A percentile compares a stretch with the other conserved stretches of the same genome.
These are phyloP conservation scores for Sylvicola fuscatus DNA, from an alignment of 2,888 invertebrate species.

Conservation along the genomic window DNA sequence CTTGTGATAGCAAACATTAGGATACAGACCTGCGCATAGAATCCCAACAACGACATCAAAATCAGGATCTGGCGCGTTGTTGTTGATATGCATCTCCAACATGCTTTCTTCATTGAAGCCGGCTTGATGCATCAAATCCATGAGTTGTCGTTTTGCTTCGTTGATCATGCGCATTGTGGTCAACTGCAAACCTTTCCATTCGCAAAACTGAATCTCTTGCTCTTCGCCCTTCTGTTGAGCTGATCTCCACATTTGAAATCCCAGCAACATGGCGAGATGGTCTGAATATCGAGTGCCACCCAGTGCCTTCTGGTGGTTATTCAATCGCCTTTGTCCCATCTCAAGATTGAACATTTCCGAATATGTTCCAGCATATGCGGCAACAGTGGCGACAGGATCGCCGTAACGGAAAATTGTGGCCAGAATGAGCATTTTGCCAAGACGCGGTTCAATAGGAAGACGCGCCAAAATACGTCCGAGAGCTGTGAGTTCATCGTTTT, in stretches of 20 bases:
- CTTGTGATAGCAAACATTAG: conserved; percentile 89
- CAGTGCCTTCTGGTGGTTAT: conserved; percentile 66
- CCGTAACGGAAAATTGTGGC: conserved; percentile 82
- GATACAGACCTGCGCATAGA: conserved; percentile 82
- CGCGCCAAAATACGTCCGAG: conserved; percentile 85
- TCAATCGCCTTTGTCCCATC: conserved; percentile 50
- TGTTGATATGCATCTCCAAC: conserved; percentile 50
- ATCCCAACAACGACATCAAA: conserved; percentile 71
- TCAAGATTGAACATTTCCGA: conserved; percentile 83
- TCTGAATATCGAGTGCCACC: conserved; percentile 80
- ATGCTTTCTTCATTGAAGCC: conserved; percentile 86
- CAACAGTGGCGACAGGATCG: conserved; percentile 81
- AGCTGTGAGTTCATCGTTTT: conserved; percentile 73
- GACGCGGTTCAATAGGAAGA: conserved; percentile 84
- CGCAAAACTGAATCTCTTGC: conserved; percentile 71
- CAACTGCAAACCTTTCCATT: conserved; percentile 72
- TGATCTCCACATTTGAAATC: conserved; percentile 66
- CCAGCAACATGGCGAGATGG: conserved; percentile 87
- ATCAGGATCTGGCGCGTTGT: conserved; percentile 51
- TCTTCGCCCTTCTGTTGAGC: conserved; percentile 46
- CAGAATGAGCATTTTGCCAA: conserved; percentile 93
- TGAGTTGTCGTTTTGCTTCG: conserved; percentile 66
- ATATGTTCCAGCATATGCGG: conserved; percentile 87
- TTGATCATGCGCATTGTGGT: conserved; percentile 78
- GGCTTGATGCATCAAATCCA: conserved; percentile 42